Percentiles rank a stretch among this genome's conserved stretches.
Evolutionary conservation across 2,113 vertebrate species (phyloP).

Genomic region (Kryptolebias marmoratus): DNA sequence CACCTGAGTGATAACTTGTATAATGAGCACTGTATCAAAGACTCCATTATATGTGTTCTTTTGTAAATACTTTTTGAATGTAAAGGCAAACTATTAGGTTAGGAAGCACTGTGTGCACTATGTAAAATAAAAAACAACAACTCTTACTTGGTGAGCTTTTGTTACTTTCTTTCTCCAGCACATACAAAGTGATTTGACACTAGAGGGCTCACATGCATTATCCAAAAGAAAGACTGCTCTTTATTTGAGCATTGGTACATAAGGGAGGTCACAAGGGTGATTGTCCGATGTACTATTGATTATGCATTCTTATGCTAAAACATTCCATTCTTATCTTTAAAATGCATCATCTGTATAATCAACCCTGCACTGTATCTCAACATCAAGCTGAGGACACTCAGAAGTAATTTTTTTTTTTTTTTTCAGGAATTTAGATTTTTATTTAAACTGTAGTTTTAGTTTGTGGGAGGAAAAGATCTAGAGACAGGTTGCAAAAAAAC

Average conservation of each 20-base stretch:
- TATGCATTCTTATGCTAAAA: constrained; percentile 45
- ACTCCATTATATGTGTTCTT: constrained; percentile 13
- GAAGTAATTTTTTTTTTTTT: constrained; percentile 20
- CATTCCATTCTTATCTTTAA: constrained; percentile 18
- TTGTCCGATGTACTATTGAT: constrained; percentile 58
- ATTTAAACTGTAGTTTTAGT: not conserved
- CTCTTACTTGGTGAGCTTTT: not conserved
- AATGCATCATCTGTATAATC: constrained; percentile 44
- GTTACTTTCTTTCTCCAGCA: constrained; percentile 14
- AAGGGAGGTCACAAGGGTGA: constrained; percentile 20
- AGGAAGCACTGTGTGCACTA: not conserved
- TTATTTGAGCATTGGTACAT: constrained; percentile 3
- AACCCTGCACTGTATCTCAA: constrained; percentile 16
- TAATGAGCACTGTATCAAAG: constrained; percentile 17
- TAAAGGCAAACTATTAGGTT: not conserved
- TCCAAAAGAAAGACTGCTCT: constrained; percentile 19
- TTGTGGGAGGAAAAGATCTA: too few relatives aligned
- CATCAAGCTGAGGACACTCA: constrained; percentile 42
- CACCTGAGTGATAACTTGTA: constrained; percentile 53
- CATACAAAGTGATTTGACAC: constrained; percentile 52
- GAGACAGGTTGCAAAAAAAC: not conserved
- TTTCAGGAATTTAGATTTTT: constrained; percentile 12
- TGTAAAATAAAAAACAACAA: not conserved
- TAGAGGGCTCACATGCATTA: constrained; percentile 77
- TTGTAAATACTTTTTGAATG: constrained; percentile 2